phyloP scores from a whole-genome alignment of 1,140 invertebrate species.

The Sitophilus oryzae region DNA sequence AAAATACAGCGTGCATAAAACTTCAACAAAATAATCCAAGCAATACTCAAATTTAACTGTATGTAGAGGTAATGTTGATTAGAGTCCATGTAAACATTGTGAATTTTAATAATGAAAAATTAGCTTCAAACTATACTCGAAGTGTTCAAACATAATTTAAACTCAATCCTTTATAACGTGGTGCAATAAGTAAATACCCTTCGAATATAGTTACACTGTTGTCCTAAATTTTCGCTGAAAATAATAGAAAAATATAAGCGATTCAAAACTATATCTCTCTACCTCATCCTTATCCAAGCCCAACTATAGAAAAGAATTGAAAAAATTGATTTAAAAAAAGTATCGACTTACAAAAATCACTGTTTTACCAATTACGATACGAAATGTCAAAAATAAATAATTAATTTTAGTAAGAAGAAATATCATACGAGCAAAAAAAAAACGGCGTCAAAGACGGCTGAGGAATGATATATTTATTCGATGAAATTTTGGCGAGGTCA shows the following conservation, averaged over 20 bases:
- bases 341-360: constrained; percentile 21
- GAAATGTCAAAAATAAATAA: neutral
- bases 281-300: constrained; percentile 83
- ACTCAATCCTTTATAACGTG: too few relatives aligned
- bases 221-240: neutral
- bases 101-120: neutral
- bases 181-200: too few relatives aligned
- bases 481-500: too few relatives aligned
- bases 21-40: neutral
- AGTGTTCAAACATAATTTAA: too few relatives aligned
- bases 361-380: neutral
- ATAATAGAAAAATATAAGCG: constrained; percentile 15
- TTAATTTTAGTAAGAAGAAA: neutral
- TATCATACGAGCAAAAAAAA: neutral
- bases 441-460: neutral
- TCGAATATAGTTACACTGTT: neutral
- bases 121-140: neutral
- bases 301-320: constrained; percentile 55
- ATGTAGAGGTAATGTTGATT: neutral
- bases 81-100: constrained; percentile 1
- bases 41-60: neutral
- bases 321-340: constrained; percentile 32
- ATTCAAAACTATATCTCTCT: constrained; percentile 46
- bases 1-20: constrained; percentile 20
- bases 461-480: neutral